phyloP scores from a whole-genome alignment of 1,140 invertebrate species.

The Heliconius himera region DNA sequence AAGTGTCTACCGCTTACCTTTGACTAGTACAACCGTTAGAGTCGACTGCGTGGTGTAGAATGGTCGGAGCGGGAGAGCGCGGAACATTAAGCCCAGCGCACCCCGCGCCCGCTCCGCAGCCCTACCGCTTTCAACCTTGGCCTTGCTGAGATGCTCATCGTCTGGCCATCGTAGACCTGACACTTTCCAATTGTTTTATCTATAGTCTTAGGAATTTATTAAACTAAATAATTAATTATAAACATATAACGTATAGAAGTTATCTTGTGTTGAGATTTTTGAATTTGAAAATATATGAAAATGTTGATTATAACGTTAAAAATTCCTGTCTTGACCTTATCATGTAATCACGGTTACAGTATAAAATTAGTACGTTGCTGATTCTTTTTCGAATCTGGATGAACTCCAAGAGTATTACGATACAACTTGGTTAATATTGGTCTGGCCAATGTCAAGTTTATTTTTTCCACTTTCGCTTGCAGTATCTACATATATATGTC shows the following conservation, averaged over 20 bases:
- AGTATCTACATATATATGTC: not conserved
- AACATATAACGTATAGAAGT: too few species aligned
- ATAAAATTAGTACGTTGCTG: conserved; percentile 38
- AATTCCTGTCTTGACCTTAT: not conserved
- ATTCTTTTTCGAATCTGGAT: conserved; percentile 33
- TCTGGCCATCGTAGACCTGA: conserved; percentile 54
- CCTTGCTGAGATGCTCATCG: conserved; percentile 67
- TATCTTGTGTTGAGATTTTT: too few species aligned
- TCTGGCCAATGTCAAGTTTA: conserved; percentile 33
- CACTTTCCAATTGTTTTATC: conserved; percentile 18
- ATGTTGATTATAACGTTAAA: too few species aligned
- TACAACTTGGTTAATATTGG: conserved; percentile 23
- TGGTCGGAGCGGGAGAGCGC: conserved; percentile 75
- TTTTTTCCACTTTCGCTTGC: conserved; percentile 24
- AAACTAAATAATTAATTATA: too few species aligned
- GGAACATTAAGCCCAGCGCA: conserved; percentile 67
- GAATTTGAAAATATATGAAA: too few species aligned
- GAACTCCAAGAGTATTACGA: conserved; percentile 36
- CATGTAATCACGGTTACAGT: conserved; percentile 10
- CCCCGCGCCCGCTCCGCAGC: conserved; percentile 68
- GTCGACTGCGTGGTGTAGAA: conserved; percentile 80
- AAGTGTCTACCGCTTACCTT: conserved; percentile 76
- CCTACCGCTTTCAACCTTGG: conserved; percentile 74
- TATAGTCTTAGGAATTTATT: too few species aligned
- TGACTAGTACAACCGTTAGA: conserved; percentile 78